phyloP scores from a whole-genome alignment of 2,888 invertebrate species.

The Lamellibrachia satsuma region DNA sequence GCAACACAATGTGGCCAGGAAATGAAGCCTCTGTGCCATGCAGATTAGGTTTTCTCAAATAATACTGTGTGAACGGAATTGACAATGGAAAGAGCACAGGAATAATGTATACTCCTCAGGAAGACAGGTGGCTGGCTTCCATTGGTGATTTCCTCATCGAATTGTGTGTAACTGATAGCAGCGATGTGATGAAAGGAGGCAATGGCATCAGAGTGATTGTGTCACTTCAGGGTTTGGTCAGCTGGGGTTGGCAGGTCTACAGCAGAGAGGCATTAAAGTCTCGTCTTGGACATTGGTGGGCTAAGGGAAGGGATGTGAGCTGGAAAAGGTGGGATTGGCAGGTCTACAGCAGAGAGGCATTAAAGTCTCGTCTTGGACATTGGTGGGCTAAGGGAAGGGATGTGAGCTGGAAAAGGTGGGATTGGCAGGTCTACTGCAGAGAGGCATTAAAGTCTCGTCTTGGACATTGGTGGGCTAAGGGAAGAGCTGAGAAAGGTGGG shows the following conservation, averaged over 20 bases:
- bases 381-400: neutral
- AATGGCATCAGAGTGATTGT: neutral
- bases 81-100: neutral
- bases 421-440: neutral
- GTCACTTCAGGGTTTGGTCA: neutral
- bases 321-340: neutral
- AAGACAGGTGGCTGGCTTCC: neutral
- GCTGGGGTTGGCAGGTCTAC: neutral
- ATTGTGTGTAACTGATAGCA: neutral
- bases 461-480: neutral
- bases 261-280: no score
- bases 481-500: neutral
- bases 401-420: neutral
- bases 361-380: neutral
- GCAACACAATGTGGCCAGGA: neutral
- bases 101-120: neutral
- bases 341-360: neutral
- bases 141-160: neutral
- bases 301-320: neutral
- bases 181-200: neutral
- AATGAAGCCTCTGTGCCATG: slow-evolving; percentile 9
- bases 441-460: neutral
- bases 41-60: slow-evolving; percentile 17
- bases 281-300: neutral
- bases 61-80: slow-evolving; percentile 9